Evolutionary conservation across 1,140 invertebrate genomes (phyloP).

Genomic region (Varroa destructor): DNA sequence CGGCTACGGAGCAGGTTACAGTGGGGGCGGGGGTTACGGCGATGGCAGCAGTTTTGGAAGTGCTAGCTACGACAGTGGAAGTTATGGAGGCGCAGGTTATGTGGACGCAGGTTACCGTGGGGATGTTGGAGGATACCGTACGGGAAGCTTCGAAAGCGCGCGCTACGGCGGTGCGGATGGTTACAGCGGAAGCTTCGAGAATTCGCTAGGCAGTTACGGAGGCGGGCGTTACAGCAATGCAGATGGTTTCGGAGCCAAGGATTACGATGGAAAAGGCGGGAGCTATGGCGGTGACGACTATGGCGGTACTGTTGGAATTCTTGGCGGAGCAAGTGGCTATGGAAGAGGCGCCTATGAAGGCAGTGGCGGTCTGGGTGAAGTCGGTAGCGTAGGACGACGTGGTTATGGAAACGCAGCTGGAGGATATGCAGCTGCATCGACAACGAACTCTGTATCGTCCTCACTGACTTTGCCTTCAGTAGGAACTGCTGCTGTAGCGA

Average conservation of each 20-base stretch:
- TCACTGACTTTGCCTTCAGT: too few relatives aligned
- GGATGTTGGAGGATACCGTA: not conserved
- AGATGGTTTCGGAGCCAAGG: not conserved
- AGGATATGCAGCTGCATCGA: constrained; percentile 5
- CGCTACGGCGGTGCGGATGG: not conserved
- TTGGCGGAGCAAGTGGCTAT: not conserved
- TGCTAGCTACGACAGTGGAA: not conserved
- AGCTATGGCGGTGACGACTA: constrained; percentile 2
- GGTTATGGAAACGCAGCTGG: not conserved
- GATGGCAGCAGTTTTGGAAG: not conserved
- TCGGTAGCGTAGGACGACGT: not conserved
- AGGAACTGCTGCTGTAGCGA: too few relatives aligned
- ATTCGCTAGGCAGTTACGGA: not conserved
- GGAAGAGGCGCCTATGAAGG: not conserved
- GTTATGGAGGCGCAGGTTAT: not conserved
- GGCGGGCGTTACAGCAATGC: not conserved
- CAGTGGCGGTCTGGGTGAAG: not conserved
- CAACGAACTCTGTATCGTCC: not conserved
- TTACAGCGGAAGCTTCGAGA: not conserved
- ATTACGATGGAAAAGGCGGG: constrained; percentile 2
- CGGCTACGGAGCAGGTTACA: not conserved
- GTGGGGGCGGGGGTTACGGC: not conserved
- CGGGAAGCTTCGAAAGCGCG: not conserved
- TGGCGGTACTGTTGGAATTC: not conserved
- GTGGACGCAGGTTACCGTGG: not conserved